Conservation (phyloP, 2,797 vertebrate species). For the Chaenodraco wilsoni region DNA sequence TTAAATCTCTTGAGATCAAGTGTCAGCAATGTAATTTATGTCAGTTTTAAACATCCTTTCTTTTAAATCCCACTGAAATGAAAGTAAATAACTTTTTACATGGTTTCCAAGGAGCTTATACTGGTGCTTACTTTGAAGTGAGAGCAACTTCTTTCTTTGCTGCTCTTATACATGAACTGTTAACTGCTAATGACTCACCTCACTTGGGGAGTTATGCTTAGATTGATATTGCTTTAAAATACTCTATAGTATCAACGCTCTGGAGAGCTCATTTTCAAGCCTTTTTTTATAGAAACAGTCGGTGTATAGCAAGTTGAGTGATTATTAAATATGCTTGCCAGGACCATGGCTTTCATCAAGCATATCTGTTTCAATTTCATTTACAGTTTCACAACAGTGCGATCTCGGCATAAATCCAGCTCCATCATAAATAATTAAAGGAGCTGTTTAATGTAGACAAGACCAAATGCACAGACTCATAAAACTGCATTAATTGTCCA, state of each 20-base stretch:
- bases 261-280: constrained; percentile 17
- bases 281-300: constrained; percentile 1
- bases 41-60: constrained; percentile 31
- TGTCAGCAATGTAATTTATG: constrained; percentile 25
- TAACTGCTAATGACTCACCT: constrained; percentile 41
- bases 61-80: constrained; percentile 21
- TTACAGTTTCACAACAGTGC: constrained; percentile 17
- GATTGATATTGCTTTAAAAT: constrained; percentile 24
- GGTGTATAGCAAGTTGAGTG: constrained; percentile 3
- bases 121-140: constrained; percentile 29
- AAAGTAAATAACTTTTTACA: constrained; percentile 15
- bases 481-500: background rate
- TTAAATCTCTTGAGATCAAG: constrained; percentile 34
- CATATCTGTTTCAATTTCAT: constrained; percentile 21
- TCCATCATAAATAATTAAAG: constrained; percentile 34
- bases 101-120: constrained; percentile 34
- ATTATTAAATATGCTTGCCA: constrained; percentile 22
- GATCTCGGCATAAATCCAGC: constrained; percentile 19
- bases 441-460: constrained; percentile 11
- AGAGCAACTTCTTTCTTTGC: background rate
- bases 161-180: constrained; percentile 32
- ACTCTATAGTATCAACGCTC: background rate
- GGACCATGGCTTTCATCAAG: background rate
- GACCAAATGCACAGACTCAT: constrained; percentile 10
- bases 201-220: constrained; percentile 28